Conservation (phyloP, 2,113 vertebrate genomes). For the Empidonax alnorum region DNA sequence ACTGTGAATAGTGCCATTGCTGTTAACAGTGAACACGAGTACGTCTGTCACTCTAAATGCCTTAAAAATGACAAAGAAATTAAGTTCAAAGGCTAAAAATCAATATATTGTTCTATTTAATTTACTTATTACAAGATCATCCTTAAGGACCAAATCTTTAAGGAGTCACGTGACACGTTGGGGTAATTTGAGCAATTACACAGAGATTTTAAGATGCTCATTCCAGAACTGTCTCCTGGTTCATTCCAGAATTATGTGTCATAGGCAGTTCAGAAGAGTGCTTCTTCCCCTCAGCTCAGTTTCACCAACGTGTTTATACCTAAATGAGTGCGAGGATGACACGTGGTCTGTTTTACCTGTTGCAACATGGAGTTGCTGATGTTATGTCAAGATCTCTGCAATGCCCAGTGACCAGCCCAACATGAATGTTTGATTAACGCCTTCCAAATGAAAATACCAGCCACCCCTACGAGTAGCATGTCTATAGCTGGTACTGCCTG, state of each 20-base stretch:
- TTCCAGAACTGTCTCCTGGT: neutral
- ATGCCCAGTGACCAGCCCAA: neutral
- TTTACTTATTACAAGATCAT: neutral
- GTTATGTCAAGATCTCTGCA: neutral
- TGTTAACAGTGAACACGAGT: neutral
- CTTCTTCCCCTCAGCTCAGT: neutral
- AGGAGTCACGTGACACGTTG: neutral
- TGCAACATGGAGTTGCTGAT: neutral
- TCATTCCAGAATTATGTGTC: neutral
- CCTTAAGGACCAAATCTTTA: neutral
- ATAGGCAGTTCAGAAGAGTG: neutral
- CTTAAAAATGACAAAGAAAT: conserved; percentile 19
- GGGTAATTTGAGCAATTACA: neutral
- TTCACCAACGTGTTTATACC: neutral
- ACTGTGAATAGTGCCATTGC: neutral
- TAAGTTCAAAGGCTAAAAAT: conserved; percentile 18
- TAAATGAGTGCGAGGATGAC: neutral
- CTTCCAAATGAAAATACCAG: neutral
- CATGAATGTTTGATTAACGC: neutral
- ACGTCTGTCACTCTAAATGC: neutral
- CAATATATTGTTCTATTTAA: conserved; percentile 38
- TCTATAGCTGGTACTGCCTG: neutral
- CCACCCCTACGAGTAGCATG: rapidly evolving
- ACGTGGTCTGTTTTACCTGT: neutral
- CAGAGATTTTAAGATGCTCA: neutral